Percentiles rank a stretch among this genome's conserved stretches.
Evolutionary conservation across 2,113 vertebrate species (phyloP).

Genomic region (Hemiprocne comata): DNA sequence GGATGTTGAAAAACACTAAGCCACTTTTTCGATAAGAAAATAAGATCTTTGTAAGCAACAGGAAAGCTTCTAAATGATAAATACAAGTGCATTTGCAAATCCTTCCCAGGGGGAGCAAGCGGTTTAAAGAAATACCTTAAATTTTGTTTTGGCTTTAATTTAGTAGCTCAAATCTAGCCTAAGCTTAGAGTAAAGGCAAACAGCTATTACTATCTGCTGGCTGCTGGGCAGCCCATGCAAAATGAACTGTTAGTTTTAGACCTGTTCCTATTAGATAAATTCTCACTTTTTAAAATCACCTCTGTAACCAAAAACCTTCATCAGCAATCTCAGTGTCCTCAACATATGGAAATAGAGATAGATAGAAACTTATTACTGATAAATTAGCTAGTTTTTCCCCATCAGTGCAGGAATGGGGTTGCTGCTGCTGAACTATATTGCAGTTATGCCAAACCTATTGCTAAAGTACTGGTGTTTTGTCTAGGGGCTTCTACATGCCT

Average conservation of each 20-base stretch:
- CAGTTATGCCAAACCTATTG: constrained; percentile 30
- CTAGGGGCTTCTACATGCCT: neutral
- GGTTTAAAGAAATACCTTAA: constrained; percentile 1
- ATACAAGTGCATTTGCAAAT: constrained; percentile 8
- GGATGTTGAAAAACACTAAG: neutral
- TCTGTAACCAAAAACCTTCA: constrained; percentile 3
- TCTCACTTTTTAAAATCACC: constrained; percentile 9
- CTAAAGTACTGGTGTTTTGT: constrained; percentile 21
- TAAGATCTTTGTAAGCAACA: constrained; percentile 12
- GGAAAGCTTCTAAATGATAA: neutral
- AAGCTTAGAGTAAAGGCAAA: neutral
- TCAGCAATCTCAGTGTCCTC: neutral
- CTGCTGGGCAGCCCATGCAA: constrained; percentile 14
- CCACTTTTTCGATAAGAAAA: neutral
- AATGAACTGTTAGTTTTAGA: neutral
- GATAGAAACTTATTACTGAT: neutral
- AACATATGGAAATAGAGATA: neutral
- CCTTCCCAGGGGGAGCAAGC: neutral
- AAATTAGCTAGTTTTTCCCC: constrained; percentile 12
- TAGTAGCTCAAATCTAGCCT: neutral
- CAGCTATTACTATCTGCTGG: neutral
- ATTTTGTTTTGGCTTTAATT: constrained; percentile 39
- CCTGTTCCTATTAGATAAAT: constrained; percentile 3
- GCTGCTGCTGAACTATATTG: constrained; percentile 21
- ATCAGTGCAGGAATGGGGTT: neutral